Conservation (phyloP, 2,113 vertebrate genomes). For the Chloropsis cyanopogon region DNA sequence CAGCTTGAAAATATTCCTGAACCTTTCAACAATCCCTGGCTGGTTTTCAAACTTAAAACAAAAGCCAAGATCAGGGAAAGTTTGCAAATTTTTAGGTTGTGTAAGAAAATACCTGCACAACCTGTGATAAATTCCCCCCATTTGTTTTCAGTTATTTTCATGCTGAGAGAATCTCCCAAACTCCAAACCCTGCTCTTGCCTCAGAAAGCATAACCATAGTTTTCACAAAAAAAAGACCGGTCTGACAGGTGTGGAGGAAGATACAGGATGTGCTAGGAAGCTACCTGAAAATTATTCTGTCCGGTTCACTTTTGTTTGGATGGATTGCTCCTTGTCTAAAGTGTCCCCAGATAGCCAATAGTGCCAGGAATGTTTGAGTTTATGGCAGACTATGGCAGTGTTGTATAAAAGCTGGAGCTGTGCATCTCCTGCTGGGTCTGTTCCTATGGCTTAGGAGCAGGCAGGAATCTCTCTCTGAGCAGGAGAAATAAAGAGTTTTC, state of each 20-base stretch:
- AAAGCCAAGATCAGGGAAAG: constrained; percentile 36
- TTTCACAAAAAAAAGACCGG: not conserved
- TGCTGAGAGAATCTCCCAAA: not conserved
- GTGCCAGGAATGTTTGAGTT: not conserved
- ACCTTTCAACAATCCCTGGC: constrained; percentile 58
- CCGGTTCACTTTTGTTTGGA: not conserved
- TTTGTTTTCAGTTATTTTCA: constrained; percentile 1
- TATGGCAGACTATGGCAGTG: not conserved
- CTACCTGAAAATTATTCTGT: not conserved
- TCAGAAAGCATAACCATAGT: not conserved
- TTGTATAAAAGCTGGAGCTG: not conserved
- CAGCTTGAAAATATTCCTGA: constrained; percentile 48
- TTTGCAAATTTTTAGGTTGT: constrained; percentile 9
- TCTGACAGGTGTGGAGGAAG: not conserved
- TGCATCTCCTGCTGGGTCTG: not conserved
- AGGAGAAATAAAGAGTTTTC: not conserved
- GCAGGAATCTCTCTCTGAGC: not conserved
- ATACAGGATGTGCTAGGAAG: not conserved
- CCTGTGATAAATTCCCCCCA: not conserved
- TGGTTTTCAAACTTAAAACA: constrained; percentile 41
- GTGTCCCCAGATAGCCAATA: not conserved
- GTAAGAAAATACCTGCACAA: not conserved
- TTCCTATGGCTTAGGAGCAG: not conserved
- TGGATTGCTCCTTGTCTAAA: not conserved
- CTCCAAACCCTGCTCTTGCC: not conserved